phyloP scores from a whole-genome alignment of 2,888 invertebrate species.

The Cantharis flavilabris region DNA sequence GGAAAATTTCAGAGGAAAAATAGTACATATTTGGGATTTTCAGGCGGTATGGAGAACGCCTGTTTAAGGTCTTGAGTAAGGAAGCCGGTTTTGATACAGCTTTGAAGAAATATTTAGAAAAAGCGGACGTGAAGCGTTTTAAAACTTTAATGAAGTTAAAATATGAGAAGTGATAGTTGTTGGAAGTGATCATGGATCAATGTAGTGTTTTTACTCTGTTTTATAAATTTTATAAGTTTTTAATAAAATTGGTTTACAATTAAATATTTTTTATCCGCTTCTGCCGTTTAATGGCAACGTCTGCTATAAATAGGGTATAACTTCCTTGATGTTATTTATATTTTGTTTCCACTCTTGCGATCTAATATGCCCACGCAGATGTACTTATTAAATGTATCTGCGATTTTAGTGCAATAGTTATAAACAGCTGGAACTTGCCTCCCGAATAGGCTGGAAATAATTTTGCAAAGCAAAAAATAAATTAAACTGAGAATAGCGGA shows the following conservation, averaged over 20 bases:
- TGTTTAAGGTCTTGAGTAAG: conserved; percentile 60
- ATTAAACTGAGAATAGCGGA: too few species aligned
- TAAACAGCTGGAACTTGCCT: too few species aligned
- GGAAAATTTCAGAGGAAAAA: neutral
- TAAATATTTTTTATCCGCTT: neutral
- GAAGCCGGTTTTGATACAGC: conserved; percentile 57
- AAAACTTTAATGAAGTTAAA: conserved; percentile 30
- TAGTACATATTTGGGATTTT: conserved; percentile 25
- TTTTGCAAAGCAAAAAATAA: too few species aligned
- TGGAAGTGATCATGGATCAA: neutral
- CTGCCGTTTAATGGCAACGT: too few species aligned
- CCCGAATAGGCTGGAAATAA: too few species aligned
- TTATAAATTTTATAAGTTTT: neutral
- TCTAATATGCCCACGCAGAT: too few species aligned
- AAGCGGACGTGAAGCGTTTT: conserved; percentile 38
- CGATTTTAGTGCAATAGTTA: too few species aligned
- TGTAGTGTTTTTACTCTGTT: neutral
- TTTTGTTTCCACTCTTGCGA: too few species aligned
- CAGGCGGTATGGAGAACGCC: conserved; percentile 62
- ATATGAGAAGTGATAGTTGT: conserved; percentile 6
- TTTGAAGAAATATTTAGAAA: conserved; percentile 53
- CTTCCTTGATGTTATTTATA: too few species aligned
- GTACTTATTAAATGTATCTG: too few species aligned
- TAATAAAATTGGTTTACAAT: neutral
- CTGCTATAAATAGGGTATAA: too few species aligned